phyloP scores from a whole-genome alignment of 1,140 invertebrate species.

The Drosophila lacteicornis region DNA sequence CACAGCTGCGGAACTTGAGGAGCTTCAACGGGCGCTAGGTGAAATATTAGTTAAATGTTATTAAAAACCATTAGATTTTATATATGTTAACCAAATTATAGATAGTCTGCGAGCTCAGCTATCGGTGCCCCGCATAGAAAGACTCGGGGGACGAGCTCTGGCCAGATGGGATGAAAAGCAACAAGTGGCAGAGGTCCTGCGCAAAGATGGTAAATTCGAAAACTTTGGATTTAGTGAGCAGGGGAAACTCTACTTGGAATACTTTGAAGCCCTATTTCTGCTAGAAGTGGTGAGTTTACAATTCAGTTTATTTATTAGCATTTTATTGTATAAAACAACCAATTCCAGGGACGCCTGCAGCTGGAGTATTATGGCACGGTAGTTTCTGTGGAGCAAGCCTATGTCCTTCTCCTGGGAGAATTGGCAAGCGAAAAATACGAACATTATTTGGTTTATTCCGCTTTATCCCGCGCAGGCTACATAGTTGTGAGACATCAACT shows the following conservation, averaged over 20 bases:
- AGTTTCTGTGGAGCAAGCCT: conserved; percentile 76
- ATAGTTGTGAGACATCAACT: conserved; percentile 67
- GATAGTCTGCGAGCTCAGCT: conserved; percentile 55
- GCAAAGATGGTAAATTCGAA: conserved; percentile 80
- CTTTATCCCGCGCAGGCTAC: conserved; percentile 69
- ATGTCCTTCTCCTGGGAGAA: conserved; percentile 67
- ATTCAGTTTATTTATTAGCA: not conserved
- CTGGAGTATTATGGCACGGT: conserved; percentile 56
- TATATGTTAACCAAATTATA: conserved; percentile 25
- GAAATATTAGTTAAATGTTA: not conserved
- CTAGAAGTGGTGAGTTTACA: conserved; percentile 63
- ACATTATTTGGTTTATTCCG: conserved; percentile 76
- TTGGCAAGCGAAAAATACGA: conserved; percentile 49
- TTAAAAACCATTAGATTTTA: not conserved
- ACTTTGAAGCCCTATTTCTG: conserved; percentile 75
- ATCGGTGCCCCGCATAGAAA: conserved; percentile 66
- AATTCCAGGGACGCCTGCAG: conserved; percentile 68
- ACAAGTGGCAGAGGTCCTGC: conserved; percentile 65
- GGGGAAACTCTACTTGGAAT: conserved; percentile 65
- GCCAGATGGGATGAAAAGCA: conserved; percentile 62
- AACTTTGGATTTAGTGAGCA: conserved; percentile 64
- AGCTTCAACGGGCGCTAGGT: conserved; percentile 51
- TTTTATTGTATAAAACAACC: not conserved
- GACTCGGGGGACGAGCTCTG: conserved; percentile 60
- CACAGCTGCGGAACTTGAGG: conserved; percentile 37